These are phyloP conservation scores for Drosophila sechellia DNA, from an alignment of 1,140 invertebrate genomes.

Conservation along the genomic window DNA sequence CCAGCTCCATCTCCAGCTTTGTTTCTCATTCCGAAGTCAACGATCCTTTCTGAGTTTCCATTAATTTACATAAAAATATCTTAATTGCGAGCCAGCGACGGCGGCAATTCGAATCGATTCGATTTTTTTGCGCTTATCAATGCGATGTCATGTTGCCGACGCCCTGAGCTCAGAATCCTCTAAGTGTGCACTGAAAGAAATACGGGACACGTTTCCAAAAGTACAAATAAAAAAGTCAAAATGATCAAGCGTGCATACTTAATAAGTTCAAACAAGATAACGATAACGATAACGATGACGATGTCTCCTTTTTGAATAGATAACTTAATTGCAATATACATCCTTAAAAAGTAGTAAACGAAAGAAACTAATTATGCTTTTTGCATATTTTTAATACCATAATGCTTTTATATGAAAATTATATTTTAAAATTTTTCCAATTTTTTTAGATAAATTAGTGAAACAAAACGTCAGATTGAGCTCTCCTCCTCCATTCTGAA, in stretches of 20 bases:
- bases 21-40: background rate
- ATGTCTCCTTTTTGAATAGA: no score
- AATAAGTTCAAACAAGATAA: no score
- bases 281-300: no score
- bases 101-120: slow-evolving; percentile 18
- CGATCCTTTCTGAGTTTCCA: slow-evolving; percentile 33
- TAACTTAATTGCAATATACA: no score
- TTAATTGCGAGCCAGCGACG: slow-evolving; percentile 63
- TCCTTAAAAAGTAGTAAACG: no score
- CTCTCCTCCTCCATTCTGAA: slow-evolving; percentile 29
- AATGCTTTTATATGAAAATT: no score
- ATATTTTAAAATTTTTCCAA: no score
- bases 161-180: slow-evolving; percentile 21
- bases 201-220: no score
- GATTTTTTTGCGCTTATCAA: slow-evolving; percentile 61
- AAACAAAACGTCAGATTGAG: slow-evolving; percentile 4
- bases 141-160: slow-evolving; percentile 73
- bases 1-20: slow-evolving; percentile 2
- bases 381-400: no score
- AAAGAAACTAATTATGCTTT: no score
- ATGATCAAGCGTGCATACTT: no score
- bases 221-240: no score
- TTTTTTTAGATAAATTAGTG: background rate
- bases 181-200: background rate
- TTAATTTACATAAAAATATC: slow-evolving; percentile 82